Base-by-base conservation (phyloP, 2,888 invertebrate genomes). In the Lasioglossum calceatum region DNA sequence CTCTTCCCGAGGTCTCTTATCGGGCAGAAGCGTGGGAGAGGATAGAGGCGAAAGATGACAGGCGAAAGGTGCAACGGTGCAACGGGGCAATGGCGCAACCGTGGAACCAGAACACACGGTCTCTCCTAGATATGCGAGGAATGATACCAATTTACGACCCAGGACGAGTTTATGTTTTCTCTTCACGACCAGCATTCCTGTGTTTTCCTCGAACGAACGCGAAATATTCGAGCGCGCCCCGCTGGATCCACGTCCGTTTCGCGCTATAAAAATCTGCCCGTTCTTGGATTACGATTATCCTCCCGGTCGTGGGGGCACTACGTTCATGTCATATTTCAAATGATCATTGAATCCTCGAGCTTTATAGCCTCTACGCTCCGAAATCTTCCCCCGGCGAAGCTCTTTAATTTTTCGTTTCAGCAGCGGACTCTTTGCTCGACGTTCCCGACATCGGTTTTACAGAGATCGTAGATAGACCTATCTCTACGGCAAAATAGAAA, bases 141-240 rank as follows among this genome's bases (percentile, higher is more conserved):
- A 87, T 81, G 87, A 88, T 87, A 84, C 88, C 90, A 87, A 89
- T 91, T 91, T 89, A 89, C 88, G 87, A 87, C 76, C 71, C 76
- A 75, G 81, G 84, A 87, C 79, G 79, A 87, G 75, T 84, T 86
- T 87, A 86, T 83, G 87, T 84, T 87, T 84, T 72, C 73, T 72
- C 72, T 27, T 86, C 82, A 76, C 36, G 64, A 80, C 27, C 76
- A 42, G 75, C 75, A 76, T 77, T 82, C 70, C 27, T 58, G 44
- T 50, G 75, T 76, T 78, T n/a, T 61, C 23, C 39, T 78, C 54
- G 42, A 50, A 58, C 70, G 64, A 75, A 78, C 77, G 58, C 71
- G 80, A 47, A 50, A 42, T 47, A 77, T 64, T 77, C 77, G 58
- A 73, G 32, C 54, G 8, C 44, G 32, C 36, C 36, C 71, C 42